These are phyloP conservation scores for Rhea pennata DNA, from an alignment of 2,113 vertebrate species.

Conservation along the genomic window DNA sequence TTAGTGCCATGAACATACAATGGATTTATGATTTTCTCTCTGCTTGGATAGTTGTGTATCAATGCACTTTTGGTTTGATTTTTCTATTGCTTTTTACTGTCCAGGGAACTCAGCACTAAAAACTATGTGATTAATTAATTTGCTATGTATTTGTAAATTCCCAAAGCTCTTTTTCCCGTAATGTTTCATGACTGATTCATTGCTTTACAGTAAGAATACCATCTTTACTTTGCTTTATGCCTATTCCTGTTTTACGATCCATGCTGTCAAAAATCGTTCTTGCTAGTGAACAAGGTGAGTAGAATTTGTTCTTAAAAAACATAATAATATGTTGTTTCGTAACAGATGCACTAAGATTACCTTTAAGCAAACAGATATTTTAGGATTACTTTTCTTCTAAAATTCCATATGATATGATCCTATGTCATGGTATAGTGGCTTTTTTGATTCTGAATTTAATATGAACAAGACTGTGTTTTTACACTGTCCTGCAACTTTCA, in stretches of 20 bases:
- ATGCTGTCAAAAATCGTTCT: conserved; percentile 93
- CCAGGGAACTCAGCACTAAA: neutral
- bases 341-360: neutral
- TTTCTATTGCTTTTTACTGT: neutral
- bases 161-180: neutral
- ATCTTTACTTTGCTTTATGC: conserved; percentile 84
- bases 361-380: neutral
- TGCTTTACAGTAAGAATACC: conserved; percentile 83
- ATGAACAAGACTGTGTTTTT: neutral
- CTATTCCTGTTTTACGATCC: conserved; percentile 89
- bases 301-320: neutral
- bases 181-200: neutral
- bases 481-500: neutral
- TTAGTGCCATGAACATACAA: neutral
- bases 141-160: neutral
- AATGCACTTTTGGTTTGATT: neutral
- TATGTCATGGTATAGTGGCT: neutral
- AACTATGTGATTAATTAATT: neutral
- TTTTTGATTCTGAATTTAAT: conserved; percentile 9
- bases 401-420: neutral
- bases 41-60: neutral
- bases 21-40: neutral
- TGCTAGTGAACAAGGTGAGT: conserved; percentile 90
- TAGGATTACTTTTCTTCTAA: neutral
- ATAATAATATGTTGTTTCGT: neutral